Evolutionary conservation across 2,797 vertebrate genomes (phyloP), one percentile per base, ranked within the genome.

Genomic region (Myoxocephalus aenaeus): DNA sequence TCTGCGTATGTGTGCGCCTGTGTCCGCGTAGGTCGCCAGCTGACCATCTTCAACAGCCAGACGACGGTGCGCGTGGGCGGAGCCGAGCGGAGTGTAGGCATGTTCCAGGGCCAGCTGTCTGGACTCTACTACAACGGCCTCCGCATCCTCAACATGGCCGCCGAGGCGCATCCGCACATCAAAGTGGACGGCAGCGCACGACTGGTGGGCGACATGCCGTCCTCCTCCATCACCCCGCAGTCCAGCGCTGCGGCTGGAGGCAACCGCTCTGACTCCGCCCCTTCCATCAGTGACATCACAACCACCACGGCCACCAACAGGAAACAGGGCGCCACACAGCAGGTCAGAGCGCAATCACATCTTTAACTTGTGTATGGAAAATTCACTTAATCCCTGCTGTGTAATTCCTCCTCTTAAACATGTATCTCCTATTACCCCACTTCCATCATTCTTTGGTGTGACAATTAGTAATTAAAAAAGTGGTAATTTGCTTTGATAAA

Each of bases 31-130:
- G 98, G 98, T 90, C 98, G 98, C 88, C 98, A 99, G 95, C 96
- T 99, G 93, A 99, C 98, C 96, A 99, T 99, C 96, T 99, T 99
- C 97, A 99, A 99, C 96, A 99, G 98, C 93, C 98, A 99, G 96
- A 98, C 97, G 77, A 99, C 98, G 65, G 99, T 99, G 95, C 97
- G 96, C 82, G 99, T 99, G 79, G 98, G 98, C 81, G 97, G 98
- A 84, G 96, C 95, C 77, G 97, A 98, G 85, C 94, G 93, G 75
- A 83, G 90, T 1, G 92, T 96, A 57, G 97, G 96, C 72, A 97
- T 98, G 93, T 99, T 99, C 95, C 98, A 99, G 95, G 98, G 98
- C 80, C 98, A 99, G 94, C 96, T 99, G 76, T 97, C 98, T 75
- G 98, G 98, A 89, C 97, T 99, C 89, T 99, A 99, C 96, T 99